Evolutionary conservation across 2,888 invertebrate genomes (phyloP).

Genomic region (Thecophora atra): DNA sequence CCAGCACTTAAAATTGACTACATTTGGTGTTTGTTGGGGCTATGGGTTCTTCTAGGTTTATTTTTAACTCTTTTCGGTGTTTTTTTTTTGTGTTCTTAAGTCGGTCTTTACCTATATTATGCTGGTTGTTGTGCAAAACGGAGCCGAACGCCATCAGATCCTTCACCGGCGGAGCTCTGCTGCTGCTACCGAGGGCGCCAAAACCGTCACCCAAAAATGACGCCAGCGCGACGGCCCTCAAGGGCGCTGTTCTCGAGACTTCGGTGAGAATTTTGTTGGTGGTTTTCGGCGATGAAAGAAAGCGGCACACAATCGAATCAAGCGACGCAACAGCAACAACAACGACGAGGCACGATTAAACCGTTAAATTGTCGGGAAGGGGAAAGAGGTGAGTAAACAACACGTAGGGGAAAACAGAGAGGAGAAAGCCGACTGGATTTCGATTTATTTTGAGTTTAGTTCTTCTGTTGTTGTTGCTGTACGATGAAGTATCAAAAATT

Average conservation of each 20-base stretch:
- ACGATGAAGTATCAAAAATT: no score
- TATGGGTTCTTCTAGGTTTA: no score
- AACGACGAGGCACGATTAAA: not conserved
- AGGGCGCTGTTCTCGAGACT: conserved; percentile 66
- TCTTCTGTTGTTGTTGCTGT: no score
- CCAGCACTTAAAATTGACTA: no score
- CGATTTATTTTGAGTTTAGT: no score
- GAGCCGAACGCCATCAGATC: conserved; percentile 68
- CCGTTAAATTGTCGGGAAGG: no score
- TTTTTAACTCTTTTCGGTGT: no score
- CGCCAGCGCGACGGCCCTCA: conserved; percentile 68
- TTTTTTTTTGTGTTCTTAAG: no score
- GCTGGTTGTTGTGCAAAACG: conserved; percentile 66
- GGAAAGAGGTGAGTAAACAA: no score
- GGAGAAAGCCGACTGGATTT: no score
- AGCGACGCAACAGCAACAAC: not conserved
- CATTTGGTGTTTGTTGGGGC: no score
- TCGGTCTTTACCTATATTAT: conserved; percentile 66
- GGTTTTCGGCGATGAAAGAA: conserved; percentile 29
- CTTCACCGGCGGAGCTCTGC: conserved; percentile 66
- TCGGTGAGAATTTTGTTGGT: conserved; percentile 67
- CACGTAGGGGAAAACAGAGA: no score
- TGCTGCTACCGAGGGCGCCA: conserved; percentile 66
- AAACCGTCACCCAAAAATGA: conserved; percentile 68
- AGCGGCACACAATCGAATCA: not conserved